A percentile compares a stretch with the other conserved stretches of the same genome.
Evolutionary conservation across 1,140 invertebrate species (phyloP).

Genomic region (Ips typographus): DNA sequence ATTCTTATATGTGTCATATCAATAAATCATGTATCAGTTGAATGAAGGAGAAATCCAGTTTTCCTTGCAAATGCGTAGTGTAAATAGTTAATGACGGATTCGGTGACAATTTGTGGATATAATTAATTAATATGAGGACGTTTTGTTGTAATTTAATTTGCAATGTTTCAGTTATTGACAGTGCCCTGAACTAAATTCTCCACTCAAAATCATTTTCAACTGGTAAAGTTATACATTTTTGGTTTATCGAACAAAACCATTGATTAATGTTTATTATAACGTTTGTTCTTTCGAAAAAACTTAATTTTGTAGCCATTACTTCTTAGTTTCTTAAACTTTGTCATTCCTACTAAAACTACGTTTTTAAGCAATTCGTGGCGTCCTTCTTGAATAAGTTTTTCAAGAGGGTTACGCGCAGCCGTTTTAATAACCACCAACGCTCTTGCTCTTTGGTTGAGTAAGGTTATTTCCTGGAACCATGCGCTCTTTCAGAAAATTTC

Average conservation of each 20-base stretch:
- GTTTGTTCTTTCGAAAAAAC: no score
- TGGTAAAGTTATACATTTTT: no score
- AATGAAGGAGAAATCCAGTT: neutral
- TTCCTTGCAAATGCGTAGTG: neutral
- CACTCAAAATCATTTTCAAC: no score
- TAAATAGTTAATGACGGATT: neutral
- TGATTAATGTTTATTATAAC: no score
- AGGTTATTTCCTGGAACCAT: constrained; percentile 46
- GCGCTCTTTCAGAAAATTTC: neutral
- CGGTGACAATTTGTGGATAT: neutral
- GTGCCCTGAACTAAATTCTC: no score
- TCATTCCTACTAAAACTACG: no score
- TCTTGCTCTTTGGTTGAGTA: neutral
- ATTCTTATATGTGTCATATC: no score
- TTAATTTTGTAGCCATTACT: no score
- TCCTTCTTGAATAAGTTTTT: constrained; percentile 10
- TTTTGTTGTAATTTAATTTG: no score
- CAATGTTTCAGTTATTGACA: no score
- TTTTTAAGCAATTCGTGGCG: constrained; percentile 1
- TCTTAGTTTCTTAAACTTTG: no score
- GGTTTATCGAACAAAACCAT: no score
- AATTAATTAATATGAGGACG: neutral
- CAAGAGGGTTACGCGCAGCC: constrained; percentile 5
- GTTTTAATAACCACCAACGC: constrained; percentile 2
- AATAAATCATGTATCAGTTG: neutral